Evolutionary conservation across 1,140 invertebrate species (phyloP).

Genomic region (Hermatobates lingyangjiaoensis): DNA sequence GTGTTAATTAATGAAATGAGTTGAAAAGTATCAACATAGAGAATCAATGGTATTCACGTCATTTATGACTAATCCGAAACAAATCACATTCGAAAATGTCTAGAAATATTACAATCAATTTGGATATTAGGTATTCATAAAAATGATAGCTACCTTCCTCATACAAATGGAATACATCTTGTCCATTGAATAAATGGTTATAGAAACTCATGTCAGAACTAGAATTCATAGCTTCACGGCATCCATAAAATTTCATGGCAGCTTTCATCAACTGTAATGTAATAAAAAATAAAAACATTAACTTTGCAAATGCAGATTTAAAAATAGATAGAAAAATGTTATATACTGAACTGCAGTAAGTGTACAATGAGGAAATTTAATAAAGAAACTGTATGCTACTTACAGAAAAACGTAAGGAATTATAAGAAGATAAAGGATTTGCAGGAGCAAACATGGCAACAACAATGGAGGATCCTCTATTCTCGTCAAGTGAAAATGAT

Average conservation of each 20-base stretch:
- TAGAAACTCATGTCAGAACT: constrained; percentile 26
- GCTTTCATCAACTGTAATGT: constrained; percentile 38
- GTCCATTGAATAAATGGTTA: constrained; percentile 1
- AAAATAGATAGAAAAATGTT: too few species aligned
- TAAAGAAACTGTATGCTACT: constrained; percentile 14
- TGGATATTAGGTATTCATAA: neutral
- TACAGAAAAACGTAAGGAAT: constrained; percentile 44
- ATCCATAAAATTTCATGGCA: constrained; percentile 44
- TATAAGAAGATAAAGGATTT: constrained; percentile 36
- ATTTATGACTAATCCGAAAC: too few species aligned
- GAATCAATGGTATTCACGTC: too few species aligned
- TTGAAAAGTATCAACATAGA: too few species aligned
- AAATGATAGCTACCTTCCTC: constrained; percentile 12
- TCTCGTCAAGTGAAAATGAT: constrained; percentile 24
- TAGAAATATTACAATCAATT: constrained; percentile 1
- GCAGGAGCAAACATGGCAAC: constrained; percentile 50
- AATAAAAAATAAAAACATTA: neutral
- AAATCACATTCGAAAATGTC: too few species aligned
- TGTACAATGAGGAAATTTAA: neutral
- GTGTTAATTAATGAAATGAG: too few species aligned
- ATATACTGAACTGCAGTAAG: neutral
- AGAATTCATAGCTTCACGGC: constrained; percentile 23
- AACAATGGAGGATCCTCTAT: constrained; percentile 37
- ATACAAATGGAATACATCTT: constrained; percentile 4
- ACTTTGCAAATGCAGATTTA: too few species aligned